Evolutionary conservation across 2,888 invertebrate genomes (phyloP).

Genomic region (Melinaea menophilus): DNA sequence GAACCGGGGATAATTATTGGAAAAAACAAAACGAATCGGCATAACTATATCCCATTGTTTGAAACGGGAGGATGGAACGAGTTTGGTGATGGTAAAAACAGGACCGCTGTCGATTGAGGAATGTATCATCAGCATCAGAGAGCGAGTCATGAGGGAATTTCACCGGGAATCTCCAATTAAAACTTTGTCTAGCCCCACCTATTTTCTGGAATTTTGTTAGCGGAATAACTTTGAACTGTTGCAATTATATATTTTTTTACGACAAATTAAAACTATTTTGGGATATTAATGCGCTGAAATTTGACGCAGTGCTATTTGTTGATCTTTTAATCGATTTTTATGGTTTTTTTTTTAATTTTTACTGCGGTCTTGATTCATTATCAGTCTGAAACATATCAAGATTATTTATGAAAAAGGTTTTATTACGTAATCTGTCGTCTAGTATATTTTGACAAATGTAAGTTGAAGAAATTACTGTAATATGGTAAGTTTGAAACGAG

Average conservation of each 20-base stretch:
- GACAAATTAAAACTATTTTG: not conserved
- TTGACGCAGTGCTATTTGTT: too few relatives aligned
- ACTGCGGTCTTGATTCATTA: too few relatives aligned
- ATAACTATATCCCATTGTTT: slow-evolving; percentile 50
- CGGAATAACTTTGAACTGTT: slow-evolving; percentile 9
- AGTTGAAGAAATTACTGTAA: not conserved
- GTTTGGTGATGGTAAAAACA: slow-evolving; percentile 67
- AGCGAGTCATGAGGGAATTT: slow-evolving; percentile 62
- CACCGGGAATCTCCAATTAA: slow-evolving; percentile 76
- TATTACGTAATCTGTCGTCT: not conserved
- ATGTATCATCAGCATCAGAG: slow-evolving; percentile 54
- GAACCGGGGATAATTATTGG: slow-evolving; percentile 29
- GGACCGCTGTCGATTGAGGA: slow-evolving; percentile 64
- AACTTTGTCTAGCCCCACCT: slow-evolving; percentile 67
- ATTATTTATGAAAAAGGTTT: not conserved
- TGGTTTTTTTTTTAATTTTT: too few relatives aligned
- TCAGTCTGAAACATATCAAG: too few relatives aligned
- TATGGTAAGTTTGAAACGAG: not conserved
- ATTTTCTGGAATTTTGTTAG: slow-evolving; percentile 17
- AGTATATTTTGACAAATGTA: not conserved
- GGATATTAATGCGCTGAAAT: too few relatives aligned
- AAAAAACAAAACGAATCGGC: slow-evolving; percentile 53
- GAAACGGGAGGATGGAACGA: slow-evolving; percentile 56
- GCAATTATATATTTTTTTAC: too few relatives aligned
- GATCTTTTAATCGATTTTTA: too few relatives aligned